Conservation (phyloP, 2,888 invertebrate species). For the Aleiodes testaceus region DNA sequence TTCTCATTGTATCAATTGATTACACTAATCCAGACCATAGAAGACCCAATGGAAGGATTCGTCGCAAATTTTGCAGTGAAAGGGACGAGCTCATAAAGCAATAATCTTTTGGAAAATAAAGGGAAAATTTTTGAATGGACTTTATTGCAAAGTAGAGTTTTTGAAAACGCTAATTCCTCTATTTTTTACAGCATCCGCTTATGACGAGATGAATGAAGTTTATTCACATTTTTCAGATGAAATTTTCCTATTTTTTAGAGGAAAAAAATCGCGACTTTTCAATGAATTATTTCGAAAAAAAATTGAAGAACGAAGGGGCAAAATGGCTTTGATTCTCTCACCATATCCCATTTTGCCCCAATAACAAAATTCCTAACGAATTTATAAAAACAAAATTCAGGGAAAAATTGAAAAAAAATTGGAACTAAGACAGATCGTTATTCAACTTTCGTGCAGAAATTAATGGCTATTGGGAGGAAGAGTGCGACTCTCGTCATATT, state of each 20-base stretch:
- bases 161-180: no score
- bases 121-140: no score
- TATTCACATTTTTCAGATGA: no score
- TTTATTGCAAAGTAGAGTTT: no score
- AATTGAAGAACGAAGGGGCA: no score
- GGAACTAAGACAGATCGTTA: constrained; percentile 35
- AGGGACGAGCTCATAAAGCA: background rate
- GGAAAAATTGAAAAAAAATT: background rate
- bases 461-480: constrained; percentile 35
- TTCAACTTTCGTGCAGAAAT: constrained; percentile 36
- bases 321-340: no score
- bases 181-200: no score
- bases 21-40: background rate
- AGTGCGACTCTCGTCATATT: background rate
- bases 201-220: no score
- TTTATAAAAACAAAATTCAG: background rate
- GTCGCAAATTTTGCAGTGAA: background rate
- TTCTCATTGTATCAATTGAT: constrained; percentile 8
- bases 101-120: constrained; percentile 8
- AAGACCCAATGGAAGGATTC: background rate
- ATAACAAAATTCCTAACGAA: no score
- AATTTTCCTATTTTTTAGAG: background rate
- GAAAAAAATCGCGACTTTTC: no score
- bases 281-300: no score
- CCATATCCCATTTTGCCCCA: no score